Base-by-base conservation (phyloP, 2,113 vertebrate genomes). In the Pandion haliaetus region DNA sequence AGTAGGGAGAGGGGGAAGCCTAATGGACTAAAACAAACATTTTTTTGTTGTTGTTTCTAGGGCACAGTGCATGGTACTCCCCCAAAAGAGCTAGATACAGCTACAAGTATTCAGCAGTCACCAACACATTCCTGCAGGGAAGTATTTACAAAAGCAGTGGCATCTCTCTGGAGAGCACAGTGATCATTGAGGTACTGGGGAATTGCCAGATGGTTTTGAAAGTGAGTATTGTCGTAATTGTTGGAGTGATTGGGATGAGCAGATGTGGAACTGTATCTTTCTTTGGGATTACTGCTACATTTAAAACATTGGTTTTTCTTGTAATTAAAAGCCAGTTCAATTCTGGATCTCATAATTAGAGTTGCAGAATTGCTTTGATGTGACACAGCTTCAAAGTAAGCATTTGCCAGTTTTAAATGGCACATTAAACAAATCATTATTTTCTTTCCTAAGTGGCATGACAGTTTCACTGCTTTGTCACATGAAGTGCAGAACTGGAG, bases 131-230 rank as follows among this genome's bases (percentile, higher is more conserved):
- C 74, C 96, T 98, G 54, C 97, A 98, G 67, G 98, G 97, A 69
- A 93, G 94, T 9, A 94, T 14, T 23, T 72, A 70, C 52, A 98
- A 98, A 65, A 96, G 97, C 63, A 98, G 98, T 52, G 98, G 98
- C 58, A 88, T 99, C 50, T 96, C 98, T 66, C 92, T 99, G 76
- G 98, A 99, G 93, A 98, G 98, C 76, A 96, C 98, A 77, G 98
- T 98, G 73, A 95, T 98, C 66, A 96, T 99, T 10, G 97, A 99
- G 8, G 97, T 97, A 14, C 19, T 99, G 73, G 99, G 98, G 62
- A 98, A 97, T 13, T 99, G 99, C 96, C 98, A 97, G 49, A 93
- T 98, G 81, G 96, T 97, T 93, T 98, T 99, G 98, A 94, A 98
- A 98, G 99, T 99, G 73, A 97, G 98, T 97, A 65, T 89, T 54